Percentiles rank a stretch among this genome's conserved stretches.
Conservation (phyloP, 2,888 invertebrate species). For the Eledona agricola region DNA sequence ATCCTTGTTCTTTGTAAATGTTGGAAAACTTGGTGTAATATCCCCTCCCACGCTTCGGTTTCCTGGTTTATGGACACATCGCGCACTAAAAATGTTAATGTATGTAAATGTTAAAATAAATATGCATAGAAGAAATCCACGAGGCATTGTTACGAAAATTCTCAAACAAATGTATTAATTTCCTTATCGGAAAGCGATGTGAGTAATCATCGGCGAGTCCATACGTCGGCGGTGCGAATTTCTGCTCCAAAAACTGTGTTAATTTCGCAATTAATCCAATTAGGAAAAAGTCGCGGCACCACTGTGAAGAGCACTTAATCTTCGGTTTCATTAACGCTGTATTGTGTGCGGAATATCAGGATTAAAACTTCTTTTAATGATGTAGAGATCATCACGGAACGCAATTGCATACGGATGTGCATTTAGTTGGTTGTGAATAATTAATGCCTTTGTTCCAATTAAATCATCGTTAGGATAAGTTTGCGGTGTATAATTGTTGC, state of each 20-base stretch:
- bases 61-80: too few relatives aligned
- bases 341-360: slow-evolving; percentile 24
- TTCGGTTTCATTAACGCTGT: slow-evolving; percentile 18
- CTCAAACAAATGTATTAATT: background rate
- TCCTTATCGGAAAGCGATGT: background rate
- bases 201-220: background rate
- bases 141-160: background rate
- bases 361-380: slow-evolving; percentile 25
- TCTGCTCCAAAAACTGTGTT: slow-evolving; percentile 10
- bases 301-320: slow-evolving; percentile 18
- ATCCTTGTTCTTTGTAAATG: too few relatives aligned
- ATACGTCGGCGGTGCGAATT: slow-evolving; percentile 13
- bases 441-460: slow-evolving; percentile 23
- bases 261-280: slow-evolving; percentile 22
- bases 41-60: too few relatives aligned
- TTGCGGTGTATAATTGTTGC: slow-evolving; percentile 1
- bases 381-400: slow-evolving; percentile 27
- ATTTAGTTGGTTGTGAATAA: slow-evolving; percentile 26
- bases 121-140: background rate
- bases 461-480: slow-evolving; percentile 14
- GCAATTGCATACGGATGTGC: slow-evolving; percentile 27
- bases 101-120: slow-evolving; percentile 1
- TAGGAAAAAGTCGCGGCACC: slow-evolving; percentile 19
- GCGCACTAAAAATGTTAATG: slow-evolving; percentile 10
- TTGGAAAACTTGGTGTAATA: too few relatives aligned